Evolutionary conservation across 2,888 invertebrate species (phyloP).

Genomic region (Zaprionus lineosus): DNA sequence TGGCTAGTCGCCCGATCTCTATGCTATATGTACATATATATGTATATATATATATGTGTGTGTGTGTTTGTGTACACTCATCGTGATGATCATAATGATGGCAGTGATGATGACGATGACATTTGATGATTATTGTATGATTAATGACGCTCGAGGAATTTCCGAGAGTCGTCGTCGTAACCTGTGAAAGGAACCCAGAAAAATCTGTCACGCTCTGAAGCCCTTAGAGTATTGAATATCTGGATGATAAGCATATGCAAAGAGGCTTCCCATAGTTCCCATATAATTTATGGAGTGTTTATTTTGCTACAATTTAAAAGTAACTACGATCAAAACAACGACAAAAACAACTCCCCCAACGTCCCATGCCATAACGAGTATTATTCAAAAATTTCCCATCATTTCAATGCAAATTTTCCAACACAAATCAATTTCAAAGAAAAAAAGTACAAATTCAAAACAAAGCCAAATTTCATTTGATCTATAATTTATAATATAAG

Average conservation of each 20-base stretch:
- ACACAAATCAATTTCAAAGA: conserved; percentile 20
- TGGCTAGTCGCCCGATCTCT: not conserved
- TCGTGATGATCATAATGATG: too few relatives aligned
- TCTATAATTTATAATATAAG: conserved; percentile 2
- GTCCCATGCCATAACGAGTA: conserved; percentile 4
- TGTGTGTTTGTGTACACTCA: not conserved
- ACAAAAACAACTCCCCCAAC: conserved; percentile 3
- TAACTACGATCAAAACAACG: not conserved
- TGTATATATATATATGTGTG: not conserved
- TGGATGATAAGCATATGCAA: not conserved
- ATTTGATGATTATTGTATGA: too few relatives aligned
- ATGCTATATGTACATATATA: not conserved
- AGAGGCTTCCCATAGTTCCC: conserved; percentile 20
- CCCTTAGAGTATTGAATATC: conserved; percentile 2
- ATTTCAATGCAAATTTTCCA: conserved; percentile 55
- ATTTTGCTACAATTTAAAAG: conserved; percentile 40
- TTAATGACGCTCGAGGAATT: too few relatives aligned
- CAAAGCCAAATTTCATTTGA: conserved; percentile 25
- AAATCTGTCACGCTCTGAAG: conserved; percentile 23
- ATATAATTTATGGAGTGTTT: conserved; percentile 1
- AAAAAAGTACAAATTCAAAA: not conserved
- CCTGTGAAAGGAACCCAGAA: too few relatives aligned
- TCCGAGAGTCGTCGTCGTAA: too few relatives aligned
- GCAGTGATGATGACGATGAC: too few relatives aligned
- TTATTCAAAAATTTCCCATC: conserved; percentile 47